Evolutionary conservation across 2,888 invertebrate genomes (phyloP), one percentile per base, ranked within the genome.

Genomic region (Physocephala rufipes): DNA sequence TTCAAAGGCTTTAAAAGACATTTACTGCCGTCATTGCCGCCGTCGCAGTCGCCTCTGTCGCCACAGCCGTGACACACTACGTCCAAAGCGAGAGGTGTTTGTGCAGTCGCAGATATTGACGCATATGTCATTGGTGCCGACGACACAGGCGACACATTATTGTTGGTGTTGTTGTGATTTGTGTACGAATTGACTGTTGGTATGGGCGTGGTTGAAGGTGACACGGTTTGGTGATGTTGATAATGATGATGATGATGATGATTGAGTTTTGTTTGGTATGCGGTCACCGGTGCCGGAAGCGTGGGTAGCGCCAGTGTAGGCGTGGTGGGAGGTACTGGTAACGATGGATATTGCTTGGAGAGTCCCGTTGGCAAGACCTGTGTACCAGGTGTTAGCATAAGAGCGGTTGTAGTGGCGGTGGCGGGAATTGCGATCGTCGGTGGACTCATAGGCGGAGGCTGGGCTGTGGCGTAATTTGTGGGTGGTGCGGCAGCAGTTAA

Each of bases 351-450:
- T 75, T 76, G 77, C 59, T 78, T 78, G 70, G 73, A 72, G 1
- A 36, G 64, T n/a, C n/a, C 43, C n/a, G 26, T n/a, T 36, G 82
- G 73, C 74, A 81, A 72, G 47, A 74, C 59, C n/a, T 73, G 74
- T 43, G 69, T 67, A 64, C 75, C 82, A 66, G 82, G 75, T 69
- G 82, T 79, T 62, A 84, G 77, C 74, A 84, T 81, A 73, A 82
- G 69, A n/a, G 83, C 80, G n/a, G 77, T 74, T 13, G 55, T 16
- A 36, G 62, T 72, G 16, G 71, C 58, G 36, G 76, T 70, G 28
- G 76, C n/a, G n/a, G n/a, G 61, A 26, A 82, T 77, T 58, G 76
- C 74, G 45, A 80, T 76, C 15, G 74, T 79, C 36, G 79, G 76
- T 28, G 82, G 81, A 66, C 82, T 82, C 12, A 84, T 75, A 36